These are phyloP conservation scores for Mylabris phalerata DNA, from an alignment of 1,140 invertebrate genomes.

Conservation along the genomic window DNA sequence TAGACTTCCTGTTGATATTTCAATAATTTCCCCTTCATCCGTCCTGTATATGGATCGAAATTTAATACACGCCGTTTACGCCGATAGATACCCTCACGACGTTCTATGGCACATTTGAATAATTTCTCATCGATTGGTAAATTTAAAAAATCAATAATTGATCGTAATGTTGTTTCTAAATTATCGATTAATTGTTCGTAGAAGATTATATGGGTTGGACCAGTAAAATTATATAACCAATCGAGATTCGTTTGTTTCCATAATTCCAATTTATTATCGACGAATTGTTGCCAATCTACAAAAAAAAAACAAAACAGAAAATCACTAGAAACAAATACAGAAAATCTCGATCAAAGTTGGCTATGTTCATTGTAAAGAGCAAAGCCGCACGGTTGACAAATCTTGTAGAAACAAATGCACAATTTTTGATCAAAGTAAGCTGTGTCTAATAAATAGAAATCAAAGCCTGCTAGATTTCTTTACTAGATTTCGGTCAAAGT, in stretches of 20 bases:
- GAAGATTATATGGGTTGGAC: slow-evolving; percentile 60
- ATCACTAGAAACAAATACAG: too few relatives aligned
- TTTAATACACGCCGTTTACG: slow-evolving; percentile 54
- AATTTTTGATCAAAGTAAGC: too few relatives aligned
- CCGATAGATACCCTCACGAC: slow-evolving; percentile 64
- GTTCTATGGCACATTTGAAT: slow-evolving; percentile 52
- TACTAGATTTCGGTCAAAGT: too few relatives aligned
- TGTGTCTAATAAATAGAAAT: too few relatives aligned
- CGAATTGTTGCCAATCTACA: slow-evolving; percentile 66
- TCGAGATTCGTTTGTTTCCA: slow-evolving; percentile 63
- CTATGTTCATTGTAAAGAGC: too few relatives aligned
- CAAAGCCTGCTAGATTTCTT: too few relatives aligned
- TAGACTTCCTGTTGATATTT: slow-evolving; percentile 46
- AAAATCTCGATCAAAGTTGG: neutral
- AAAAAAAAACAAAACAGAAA: slow-evolving; percentile 1
- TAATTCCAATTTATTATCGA: slow-evolving; percentile 54
- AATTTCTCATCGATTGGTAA: slow-evolving; percentile 45
- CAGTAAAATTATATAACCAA: slow-evolving; percentile 64
- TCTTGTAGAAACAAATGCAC: too few relatives aligned
- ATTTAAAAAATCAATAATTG: slow-evolving; percentile 57
- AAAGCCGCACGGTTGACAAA: too few relatives aligned
- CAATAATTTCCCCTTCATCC: slow-evolving; percentile 51
- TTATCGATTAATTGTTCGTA: slow-evolving; percentile 63
- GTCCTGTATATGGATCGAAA: slow-evolving; percentile 60
- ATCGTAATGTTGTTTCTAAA: slow-evolving; percentile 50